Conservation (phyloP, 2,113 vertebrate species). For the Nannospalax galili region DNA sequence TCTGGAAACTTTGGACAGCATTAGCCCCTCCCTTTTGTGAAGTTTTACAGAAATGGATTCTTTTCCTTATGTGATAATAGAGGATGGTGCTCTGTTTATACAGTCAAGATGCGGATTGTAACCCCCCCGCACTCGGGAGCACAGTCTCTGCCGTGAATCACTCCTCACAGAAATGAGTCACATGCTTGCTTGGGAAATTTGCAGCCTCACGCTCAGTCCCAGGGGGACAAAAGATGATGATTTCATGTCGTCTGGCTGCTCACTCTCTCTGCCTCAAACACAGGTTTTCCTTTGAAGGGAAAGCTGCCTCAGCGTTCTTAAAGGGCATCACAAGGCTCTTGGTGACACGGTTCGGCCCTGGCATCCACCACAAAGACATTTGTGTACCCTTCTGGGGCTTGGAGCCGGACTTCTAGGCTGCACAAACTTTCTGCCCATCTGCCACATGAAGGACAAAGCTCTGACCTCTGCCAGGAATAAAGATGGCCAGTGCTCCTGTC, state of each 20-base stretch:
- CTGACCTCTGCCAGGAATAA: not conserved
- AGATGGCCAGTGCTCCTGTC: not conserved
- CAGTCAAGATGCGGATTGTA: not conserved
- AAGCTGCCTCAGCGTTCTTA: conserved; percentile 58
- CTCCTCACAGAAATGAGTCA: conserved; percentile 52
- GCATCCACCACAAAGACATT: conserved; percentile 66
- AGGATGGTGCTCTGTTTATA: not conserved
- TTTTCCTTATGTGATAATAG: not conserved
- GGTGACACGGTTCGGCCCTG: not conserved
- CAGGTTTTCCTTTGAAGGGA: conserved; percentile 74
- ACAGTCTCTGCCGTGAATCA: conserved; percentile 30
- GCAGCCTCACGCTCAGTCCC: conserved; percentile 52
- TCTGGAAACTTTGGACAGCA: not conserved
- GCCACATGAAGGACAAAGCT: not conserved
- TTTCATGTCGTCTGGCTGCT: conserved; percentile 53
- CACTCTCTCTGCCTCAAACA: conserved; percentile 54
- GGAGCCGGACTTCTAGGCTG: not conserved
- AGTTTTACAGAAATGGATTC: not conserved
- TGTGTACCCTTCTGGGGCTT: conserved; percentile 36
- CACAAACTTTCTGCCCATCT: conserved; percentile 63
- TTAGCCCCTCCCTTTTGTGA: not conserved
- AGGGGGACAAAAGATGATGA: conserved; percentile 49
- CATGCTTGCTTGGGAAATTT: conserved; percentile 57
- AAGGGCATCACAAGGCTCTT: conserved; percentile 32
- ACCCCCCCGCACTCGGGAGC: not conserved